phyloP scores from a whole-genome alignment of 2,888 invertebrate species.

The Ormyrus rosae region DNA sequence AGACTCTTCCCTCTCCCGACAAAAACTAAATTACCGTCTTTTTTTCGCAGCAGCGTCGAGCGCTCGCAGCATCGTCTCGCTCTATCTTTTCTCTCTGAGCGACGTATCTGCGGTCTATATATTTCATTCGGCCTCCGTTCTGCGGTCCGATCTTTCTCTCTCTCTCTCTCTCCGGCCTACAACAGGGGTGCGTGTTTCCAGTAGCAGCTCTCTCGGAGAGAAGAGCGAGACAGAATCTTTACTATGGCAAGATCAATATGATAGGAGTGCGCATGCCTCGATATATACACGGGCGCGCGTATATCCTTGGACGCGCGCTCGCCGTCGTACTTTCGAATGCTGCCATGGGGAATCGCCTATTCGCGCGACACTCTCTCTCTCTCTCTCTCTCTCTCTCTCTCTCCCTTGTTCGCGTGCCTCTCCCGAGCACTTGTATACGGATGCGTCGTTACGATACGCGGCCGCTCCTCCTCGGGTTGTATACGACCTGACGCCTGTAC shows the following conservation, averaged over 20 bases:
- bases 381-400: background rate
- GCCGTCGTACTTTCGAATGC: conserved; percentile 34
- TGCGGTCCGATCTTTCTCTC: background rate
- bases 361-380: background rate
- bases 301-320: conserved; percentile 36
- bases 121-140: conserved; percentile 28
- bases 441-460: too few species aligned
- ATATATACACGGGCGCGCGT: conserved; percentile 51
- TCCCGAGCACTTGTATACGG: too few species aligned
- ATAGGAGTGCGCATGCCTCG: conserved; percentile 73
- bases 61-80: too few species aligned
- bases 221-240: conserved; percentile 71
- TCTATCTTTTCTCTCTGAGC: too few species aligned
- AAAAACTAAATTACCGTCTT: too few species aligned
- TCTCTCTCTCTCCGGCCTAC: background rate
- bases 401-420: background rate
- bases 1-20: too few species aligned
- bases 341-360: conserved; percentile 32
- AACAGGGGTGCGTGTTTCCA: background rate
- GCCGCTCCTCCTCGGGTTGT: too few species aligned
- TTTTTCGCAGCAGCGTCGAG: too few species aligned
- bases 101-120: background rate
- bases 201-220: background rate
- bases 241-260: conserved; percentile 75
- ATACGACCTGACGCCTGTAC: too few species aligned